Conservation (phyloP, 1,140 invertebrate genomes). For the Nasonia vitripennis region DNA sequence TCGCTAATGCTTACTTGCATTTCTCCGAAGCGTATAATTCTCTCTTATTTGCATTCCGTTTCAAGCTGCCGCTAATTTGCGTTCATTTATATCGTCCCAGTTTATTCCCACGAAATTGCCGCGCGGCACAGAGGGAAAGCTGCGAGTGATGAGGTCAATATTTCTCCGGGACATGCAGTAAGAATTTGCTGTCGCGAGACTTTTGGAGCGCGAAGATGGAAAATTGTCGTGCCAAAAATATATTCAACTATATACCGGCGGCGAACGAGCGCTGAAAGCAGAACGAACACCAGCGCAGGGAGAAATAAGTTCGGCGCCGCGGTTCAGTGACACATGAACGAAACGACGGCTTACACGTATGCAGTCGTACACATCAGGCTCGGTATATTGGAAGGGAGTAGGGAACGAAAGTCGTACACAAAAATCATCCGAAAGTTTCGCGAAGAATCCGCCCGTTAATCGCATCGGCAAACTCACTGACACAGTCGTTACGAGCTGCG, state of each 20-base stretch:
- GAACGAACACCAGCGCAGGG: not conserved
- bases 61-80: not conserved
- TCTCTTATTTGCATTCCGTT: not conserved
- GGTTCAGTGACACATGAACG: constrained; percentile 10
- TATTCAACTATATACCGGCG: constrained; percentile 17
- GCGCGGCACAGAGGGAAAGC: not conserved
- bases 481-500: too few species aligned
- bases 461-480: too few species aligned
- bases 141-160: constrained; percentile 9
- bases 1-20: not conserved
- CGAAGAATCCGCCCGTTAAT: too few species aligned
- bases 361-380: too few species aligned
- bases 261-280: not conserved
- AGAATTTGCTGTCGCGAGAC: not conserved
- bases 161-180: not conserved
- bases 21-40: not conserved
- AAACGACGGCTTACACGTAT: not conserved
- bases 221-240: constrained; percentile 39
- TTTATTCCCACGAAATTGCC: not conserved
- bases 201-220: constrained; percentile 19
- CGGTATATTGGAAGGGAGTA: too few species aligned
- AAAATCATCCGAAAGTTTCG: too few species aligned
- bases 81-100: not conserved
- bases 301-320: constrained; percentile 11
- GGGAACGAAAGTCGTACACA: too few species aligned